Evolutionary conservation across 2,888 invertebrate species (phyloP).

Genomic region (Desoria tigrina): DNA sequence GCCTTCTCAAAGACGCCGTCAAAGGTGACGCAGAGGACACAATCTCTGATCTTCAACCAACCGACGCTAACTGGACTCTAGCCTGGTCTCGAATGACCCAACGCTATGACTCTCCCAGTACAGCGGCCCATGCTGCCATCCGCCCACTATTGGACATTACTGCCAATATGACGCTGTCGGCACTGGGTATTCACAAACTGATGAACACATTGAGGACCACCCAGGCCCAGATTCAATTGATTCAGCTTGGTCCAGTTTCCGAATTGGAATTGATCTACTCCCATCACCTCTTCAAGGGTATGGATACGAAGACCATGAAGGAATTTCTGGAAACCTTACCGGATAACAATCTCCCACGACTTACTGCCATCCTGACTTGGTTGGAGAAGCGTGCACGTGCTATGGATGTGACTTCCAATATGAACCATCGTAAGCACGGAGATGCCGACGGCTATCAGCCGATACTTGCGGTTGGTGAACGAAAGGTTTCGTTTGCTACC

Average conservation of each 20-base stretch:
- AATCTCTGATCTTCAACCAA: conserved; percentile 19
- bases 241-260: not conserved
- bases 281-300: conserved; percentile 11
- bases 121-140: conserved; percentile 21
- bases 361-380: not conserved
- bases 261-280: conserved; percentile 13
- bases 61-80: conserved; percentile 20
- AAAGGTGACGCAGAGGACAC: conserved; percentile 11
- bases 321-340: conserved; percentile 18
- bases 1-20: conserved; percentile 23
- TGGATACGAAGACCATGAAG: conserved; percentile 7
- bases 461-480: too few species aligned
- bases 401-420: conserved; percentile 1
- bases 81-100: conserved; percentile 20
- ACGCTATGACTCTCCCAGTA: conserved; percentile 29
- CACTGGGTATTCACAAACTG: conserved; percentile 14
- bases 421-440: too few species aligned
- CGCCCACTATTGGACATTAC: conserved; percentile 23
- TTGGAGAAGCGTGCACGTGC: conserved; percentile 13
- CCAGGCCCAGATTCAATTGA: conserved; percentile 12
- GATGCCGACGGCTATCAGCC: too few species aligned
- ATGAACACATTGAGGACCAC: conserved; percentile 22
- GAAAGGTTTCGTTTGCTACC: too few species aligned
- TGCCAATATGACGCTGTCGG: conserved; percentile 3
- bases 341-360: not conserved